Base-by-base conservation (phyloP, 2,797 vertebrate genomes). In the Xenops minutus region DNA sequence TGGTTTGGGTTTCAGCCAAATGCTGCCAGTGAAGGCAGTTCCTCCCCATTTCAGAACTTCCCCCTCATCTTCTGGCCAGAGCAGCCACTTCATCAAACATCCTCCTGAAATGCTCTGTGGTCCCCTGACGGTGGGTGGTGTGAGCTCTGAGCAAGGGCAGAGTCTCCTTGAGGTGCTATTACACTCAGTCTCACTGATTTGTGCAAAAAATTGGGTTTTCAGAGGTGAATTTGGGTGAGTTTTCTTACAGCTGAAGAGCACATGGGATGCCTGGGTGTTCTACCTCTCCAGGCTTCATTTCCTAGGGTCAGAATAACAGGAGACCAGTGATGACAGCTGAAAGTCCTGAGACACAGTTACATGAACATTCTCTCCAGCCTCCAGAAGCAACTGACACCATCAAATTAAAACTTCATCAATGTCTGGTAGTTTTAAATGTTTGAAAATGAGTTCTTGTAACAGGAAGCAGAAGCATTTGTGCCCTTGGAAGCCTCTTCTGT, bases 121-220 rank as follows among this genome's bases (percentile, higher is more conserved):
- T 44, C 30, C 36, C 71, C n/a, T 43, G 54, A 23, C 48, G 51
- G 82, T 2, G 1, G 56, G 72, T 23, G 24, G 29, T n/a, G 36
- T 44, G 62, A 92, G 79, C 76, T 77, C 71, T 92, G 75, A 63
- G 72, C 84, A 82, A 89, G 88, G 84, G 69, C 88, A 44, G 66
- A 75, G 85, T 78, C 77, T 86, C 80, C 63, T 84, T 61, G 46
- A 93, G 93, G 93, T 95, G 92, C 94, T 85, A 43, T 88, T 92
- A 96, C 58, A 61, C 69, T 89, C 52, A 49, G 27, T 64, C 88
- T 89, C 9, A 1, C 64, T 66, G 17, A 19, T 82, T 76, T 16
- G 32, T 85, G 56, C 32, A 87, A 86, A 92, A 80, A 24, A 5
- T 0, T 2, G 0, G 7, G 27, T 86, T 94, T 82, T 81, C 63